Evolutionary conservation across 2,888 invertebrate species (phyloP), one percentile per base, ranked within the genome.

Genomic region (Chydorus sphaericus): DNA sequence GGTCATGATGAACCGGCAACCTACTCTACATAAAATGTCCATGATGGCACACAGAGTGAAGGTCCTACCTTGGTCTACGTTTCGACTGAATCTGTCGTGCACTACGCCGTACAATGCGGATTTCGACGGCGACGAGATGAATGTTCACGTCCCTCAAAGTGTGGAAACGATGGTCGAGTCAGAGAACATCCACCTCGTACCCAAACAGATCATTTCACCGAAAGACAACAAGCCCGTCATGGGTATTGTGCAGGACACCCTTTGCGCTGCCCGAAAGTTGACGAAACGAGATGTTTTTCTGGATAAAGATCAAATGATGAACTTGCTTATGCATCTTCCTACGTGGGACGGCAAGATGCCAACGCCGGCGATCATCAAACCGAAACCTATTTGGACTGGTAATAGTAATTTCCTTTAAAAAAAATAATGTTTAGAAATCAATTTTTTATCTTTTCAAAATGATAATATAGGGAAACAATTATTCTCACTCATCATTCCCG

Each of bases 101-200:
- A 99, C 98, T 0, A 94, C 97, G n/a, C 98, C 94, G 0, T 99
- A 99, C 73, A 99, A 99, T 69, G 98, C 98, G 62, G 98, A 99
- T 79, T 99, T 99, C 74, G 98, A 99, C 68, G 98, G 98, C 2
- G 98, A 99, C 68, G 98, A 99, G 76, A 99, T 99, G 98, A 99
- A 99, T 69, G 14, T 99, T 48, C 98, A 99, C 68, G 91, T 98
- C 7, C 97, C 98, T 0, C 97, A 97, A 68, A 93, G 94, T 6
- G 88, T 98, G 85, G 98, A 99, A 72, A 97, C 97, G 0, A 77
- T 93, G 59, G 98, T 93, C 26, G 98, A 97, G 73, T 92, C 98
- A 38, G 91, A 93, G 68, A 96, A 98, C 69, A 83, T 99, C 62
- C 94, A 94, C 64, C 85, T 96, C 28, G 97, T 97, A 0, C 94